Conservation (phyloP, 2,113 vertebrate genomes). For the Poeciliopsis occidentalis region DNA sequence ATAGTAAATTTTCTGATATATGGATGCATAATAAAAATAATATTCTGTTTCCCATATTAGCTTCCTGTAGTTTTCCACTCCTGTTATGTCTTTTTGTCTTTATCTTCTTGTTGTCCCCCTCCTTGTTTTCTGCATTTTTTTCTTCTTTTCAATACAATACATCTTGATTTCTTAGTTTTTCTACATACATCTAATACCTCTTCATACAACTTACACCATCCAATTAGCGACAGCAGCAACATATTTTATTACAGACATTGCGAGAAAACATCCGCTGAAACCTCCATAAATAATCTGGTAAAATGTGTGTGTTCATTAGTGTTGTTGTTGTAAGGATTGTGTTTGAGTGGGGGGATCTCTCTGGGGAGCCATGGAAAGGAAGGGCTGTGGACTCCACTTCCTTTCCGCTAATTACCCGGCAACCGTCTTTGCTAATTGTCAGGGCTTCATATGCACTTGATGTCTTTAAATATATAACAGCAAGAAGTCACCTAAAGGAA, state of each 20-base stretch:
- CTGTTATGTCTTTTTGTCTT: not conserved
- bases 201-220: not conserved
- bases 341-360: not conserved
- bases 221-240: slow-evolving; percentile 17
- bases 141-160: not conserved
- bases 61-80: not conserved
- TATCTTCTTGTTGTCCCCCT: fast-evolving
- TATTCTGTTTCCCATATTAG: not conserved
- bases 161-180: not conserved
- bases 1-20: not conserved
- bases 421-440: slow-evolving; percentile 62
- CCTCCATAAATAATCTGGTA: not conserved
- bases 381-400: slow-evolving; percentile 43
- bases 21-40: not conserved
- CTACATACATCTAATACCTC: not conserved
- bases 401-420: slow-evolving; percentile 68
- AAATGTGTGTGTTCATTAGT: not conserved
- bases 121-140: not conserved
- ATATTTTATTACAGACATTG: not conserved
- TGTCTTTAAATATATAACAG: slow-evolving; percentile 58
- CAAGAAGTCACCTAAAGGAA: slow-evolving; percentile 17
- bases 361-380: slow-evolving; percentile 8
- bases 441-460: slow-evolving; percentile 36
- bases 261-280: not conserved
- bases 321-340: not conserved